These are phyloP conservation scores for Triplophysa yarkandensis DNA, from an alignment of 2,797 vertebrate genomes.

Conservation along the genomic window DNA sequence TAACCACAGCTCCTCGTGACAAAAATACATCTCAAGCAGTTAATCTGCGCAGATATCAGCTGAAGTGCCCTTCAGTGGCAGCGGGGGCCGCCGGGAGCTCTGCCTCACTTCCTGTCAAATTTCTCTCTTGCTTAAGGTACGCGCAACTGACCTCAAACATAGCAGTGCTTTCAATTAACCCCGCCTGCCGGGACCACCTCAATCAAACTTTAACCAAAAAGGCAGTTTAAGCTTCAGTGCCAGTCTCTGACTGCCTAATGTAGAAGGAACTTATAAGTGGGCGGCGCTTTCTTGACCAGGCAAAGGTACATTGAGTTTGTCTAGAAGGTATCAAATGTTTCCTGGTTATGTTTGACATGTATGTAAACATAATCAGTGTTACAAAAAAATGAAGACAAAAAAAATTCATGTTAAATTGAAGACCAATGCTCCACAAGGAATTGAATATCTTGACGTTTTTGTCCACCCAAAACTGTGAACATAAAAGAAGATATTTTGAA, in stretches of 20 bases:
- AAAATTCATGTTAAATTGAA: no score
- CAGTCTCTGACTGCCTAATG: not conserved
- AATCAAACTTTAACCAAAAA: slow-evolving; percentile 31
- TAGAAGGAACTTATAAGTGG: not conserved
- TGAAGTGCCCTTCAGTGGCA: slow-evolving; percentile 75
- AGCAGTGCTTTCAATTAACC: slow-evolving; percentile 64
- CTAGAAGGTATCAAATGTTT: no score
- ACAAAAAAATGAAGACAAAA: no score
- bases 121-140: slow-evolving; percentile 53
- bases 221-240: not conserved
- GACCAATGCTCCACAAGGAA: no score
- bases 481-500: no score
- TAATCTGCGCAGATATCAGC: slow-evolving; percentile 81
- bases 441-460: no score
- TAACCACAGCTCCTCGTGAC: slow-evolving; percentile 47
- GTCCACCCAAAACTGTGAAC: no score
- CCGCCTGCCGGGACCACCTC: slow-evolving; percentile 35
- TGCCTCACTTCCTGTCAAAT: slow-evolving; percentile 40
- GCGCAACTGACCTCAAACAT: slow-evolving; percentile 68
- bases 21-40: slow-evolving; percentile 71
- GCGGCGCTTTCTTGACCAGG: not conserved
- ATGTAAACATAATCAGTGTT: no score
- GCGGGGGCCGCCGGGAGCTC: slow-evolving; percentile 47
- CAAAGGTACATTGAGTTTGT: no score
- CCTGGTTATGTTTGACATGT: no score